Percentiles rank a stretch among this genome's conserved stretches.
Conservation (phyloP, 2,113 vertebrate genomes). For the Phylloscopus whistleri region DNA sequence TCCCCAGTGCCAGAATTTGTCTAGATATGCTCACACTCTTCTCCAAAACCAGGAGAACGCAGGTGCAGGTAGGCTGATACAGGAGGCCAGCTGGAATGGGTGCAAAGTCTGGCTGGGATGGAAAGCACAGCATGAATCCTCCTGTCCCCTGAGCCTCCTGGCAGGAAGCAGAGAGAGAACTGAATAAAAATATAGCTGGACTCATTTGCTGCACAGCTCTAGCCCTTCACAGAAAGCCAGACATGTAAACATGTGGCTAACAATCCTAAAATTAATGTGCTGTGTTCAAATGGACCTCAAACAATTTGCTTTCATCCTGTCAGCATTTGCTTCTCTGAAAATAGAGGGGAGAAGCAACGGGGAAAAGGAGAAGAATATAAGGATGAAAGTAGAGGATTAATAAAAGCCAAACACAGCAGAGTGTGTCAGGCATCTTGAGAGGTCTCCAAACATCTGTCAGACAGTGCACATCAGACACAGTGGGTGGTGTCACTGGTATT, state of each 20-base stretch:
- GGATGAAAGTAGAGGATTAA: not conserved
- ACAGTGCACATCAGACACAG: not conserved
- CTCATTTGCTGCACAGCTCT: not conserved
- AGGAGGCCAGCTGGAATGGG: not conserved
- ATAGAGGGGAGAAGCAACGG: not conserved
- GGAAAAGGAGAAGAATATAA: not conserved
- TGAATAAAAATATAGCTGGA: not conserved
- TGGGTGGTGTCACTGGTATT: not conserved
- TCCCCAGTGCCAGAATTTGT: not conserved
- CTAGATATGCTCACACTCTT: not conserved
- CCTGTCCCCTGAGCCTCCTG: not conserved
- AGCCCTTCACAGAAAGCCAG: not conserved
- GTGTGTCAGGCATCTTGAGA: not conserved
- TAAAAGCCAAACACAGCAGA: not conserved
- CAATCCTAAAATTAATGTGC: slow-evolving; percentile 14
- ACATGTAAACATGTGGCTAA: not conserved
- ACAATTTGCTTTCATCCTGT: not conserved
- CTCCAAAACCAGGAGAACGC: not conserved
- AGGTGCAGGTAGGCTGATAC: not conserved
- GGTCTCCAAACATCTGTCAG: not conserved
- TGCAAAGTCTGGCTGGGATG: not conserved
- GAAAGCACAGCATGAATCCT: not conserved
- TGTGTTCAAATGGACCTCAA: not conserved
- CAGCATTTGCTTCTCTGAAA: not conserved
- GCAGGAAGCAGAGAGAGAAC: not conserved